phyloP scores from a whole-genome alignment of 1,140 invertebrate genomes.

The Cotesia typhae region DNA sequence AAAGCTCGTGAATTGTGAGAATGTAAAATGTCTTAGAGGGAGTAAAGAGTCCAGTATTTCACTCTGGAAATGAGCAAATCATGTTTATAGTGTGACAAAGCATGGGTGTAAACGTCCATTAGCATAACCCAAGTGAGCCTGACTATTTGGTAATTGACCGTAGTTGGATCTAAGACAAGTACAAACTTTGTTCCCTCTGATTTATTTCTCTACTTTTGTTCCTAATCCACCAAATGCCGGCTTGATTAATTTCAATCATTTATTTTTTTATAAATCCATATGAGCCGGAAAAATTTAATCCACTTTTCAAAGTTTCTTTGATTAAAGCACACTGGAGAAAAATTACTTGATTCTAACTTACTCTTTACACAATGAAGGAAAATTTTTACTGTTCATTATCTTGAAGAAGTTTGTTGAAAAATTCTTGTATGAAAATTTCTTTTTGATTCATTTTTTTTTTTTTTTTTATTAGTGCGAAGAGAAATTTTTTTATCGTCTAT shows the following conservation, averaged over 20 bases:
- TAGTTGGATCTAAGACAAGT: constrained; percentile 15
- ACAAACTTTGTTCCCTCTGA: not conserved
- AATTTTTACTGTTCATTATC: too few species aligned
- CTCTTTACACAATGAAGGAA: too few species aligned
- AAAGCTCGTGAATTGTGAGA: too few species aligned
- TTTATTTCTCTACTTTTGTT: not conserved
- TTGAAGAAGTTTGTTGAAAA: too few species aligned
- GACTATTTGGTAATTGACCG: constrained; percentile 25
- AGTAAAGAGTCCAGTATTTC: not conserved
- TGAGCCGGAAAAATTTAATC: too few species aligned
- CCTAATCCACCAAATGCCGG: not conserved
- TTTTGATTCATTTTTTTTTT: too few species aligned
- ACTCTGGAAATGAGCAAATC: not conserved
- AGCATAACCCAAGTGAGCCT: constrained; percentile 12
- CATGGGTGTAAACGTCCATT: constrained; percentile 16
- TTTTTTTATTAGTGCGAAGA: too few species aligned
- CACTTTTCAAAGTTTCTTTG: too few species aligned
- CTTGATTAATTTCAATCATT: not conserved
- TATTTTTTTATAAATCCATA: not conserved
- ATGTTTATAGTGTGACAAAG: constrained; percentile 15
- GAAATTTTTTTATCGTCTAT: too few species aligned
- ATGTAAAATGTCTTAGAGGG: not conserved
- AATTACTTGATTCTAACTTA: too few species aligned
- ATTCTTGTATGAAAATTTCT: too few species aligned
- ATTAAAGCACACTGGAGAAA: too few species aligned